A percentile compares a stretch with the other conserved stretches of the same genome.
Evolutionary conservation across 2,888 invertebrate species (phyloP).

Genomic region (Lasioglossum lativentre): DNA sequence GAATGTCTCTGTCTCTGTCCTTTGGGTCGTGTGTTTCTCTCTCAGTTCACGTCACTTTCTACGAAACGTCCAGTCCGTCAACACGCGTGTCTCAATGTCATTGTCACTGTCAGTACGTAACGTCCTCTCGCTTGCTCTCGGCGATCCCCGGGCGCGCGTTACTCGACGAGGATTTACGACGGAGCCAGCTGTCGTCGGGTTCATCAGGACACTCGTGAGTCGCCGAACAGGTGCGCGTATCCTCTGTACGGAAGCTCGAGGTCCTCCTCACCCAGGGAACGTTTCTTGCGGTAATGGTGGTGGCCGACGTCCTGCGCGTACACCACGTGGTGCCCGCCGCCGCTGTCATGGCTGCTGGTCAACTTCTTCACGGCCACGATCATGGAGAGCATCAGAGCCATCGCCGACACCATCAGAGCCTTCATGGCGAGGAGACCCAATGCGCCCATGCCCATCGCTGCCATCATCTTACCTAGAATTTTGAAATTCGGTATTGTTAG

Average conservation of each 20-base stretch:
- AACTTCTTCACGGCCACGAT: constrained; percentile 91
- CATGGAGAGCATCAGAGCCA: constrained; percentile 91
- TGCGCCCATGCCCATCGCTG: constrained; percentile 91
- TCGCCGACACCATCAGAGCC: constrained; percentile 89
- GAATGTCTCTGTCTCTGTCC: background rate
- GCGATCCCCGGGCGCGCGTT: background rate
- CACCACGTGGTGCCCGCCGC: constrained; percentile 86
- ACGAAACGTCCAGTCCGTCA: constrained; percentile 48
- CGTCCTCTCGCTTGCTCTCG: background rate
- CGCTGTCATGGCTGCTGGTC: constrained; percentile 87
- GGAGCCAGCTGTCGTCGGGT: background rate
- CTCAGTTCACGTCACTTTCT: constrained; percentile 63
- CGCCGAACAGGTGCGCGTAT: constrained; percentile 78
- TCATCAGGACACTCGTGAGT: constrained; percentile 65
- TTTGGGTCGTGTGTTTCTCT: background rate
- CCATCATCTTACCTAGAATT: constrained; percentile 87
- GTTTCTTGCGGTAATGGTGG: constrained; percentile 86
- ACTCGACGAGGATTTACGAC: constrained; percentile 19
- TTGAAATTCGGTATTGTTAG: background rate
- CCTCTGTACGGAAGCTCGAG: constrained; percentile 84
- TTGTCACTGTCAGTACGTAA: constrained; percentile 55
- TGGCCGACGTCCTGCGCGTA: constrained; percentile 87
- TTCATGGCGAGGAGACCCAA: constrained; percentile 92
- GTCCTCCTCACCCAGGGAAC: constrained; percentile 79
- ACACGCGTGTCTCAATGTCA: constrained; percentile 62